A percentile compares a stretch with the other conserved stretches of the same genome.
Evolutionary conservation across 1,140 invertebrate genomes (phyloP).

Genomic region (Orchestia grillus): DNA sequence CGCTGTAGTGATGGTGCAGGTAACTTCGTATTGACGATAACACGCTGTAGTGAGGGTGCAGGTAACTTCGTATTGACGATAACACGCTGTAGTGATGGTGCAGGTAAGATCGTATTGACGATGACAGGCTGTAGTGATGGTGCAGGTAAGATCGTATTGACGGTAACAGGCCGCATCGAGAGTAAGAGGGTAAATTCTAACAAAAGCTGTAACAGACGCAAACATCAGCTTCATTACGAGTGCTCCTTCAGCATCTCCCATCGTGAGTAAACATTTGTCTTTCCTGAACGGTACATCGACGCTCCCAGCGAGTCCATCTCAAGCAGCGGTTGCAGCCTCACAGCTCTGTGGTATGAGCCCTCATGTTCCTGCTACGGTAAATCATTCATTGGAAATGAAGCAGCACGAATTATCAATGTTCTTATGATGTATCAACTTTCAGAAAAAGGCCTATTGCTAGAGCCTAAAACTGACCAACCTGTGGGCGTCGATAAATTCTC

Average conservation of each 20-base stretch:
- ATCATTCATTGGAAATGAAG: neutral
- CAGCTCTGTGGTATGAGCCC: neutral
- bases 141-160: neutral
- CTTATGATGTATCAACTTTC: constrained; percentile 32
- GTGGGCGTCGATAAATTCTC: constrained; percentile 33
- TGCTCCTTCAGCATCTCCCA: neutral
- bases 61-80: neutral
- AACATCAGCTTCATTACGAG: neutral
- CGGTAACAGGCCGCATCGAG: neutral
- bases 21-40: neutral
- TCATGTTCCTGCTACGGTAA: neutral
- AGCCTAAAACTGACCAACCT: neutral
- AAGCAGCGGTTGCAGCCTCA: neutral
- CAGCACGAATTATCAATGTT: neutral
- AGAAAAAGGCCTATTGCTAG: neutral
- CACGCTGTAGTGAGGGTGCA: neutral
- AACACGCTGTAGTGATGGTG: neutral
- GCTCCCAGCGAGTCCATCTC: neutral
- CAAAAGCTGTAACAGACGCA: neutral
- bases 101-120: neutral
- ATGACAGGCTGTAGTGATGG: neutral
- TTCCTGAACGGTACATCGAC: neutral
- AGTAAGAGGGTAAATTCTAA: neutral
- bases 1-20: neutral
- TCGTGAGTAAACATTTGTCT: neutral